Percentiles rank a stretch among this genome's conserved stretches.
Conservation (phyloP, 2,888 invertebrate species). For the Diogma glabrata region DNA sequence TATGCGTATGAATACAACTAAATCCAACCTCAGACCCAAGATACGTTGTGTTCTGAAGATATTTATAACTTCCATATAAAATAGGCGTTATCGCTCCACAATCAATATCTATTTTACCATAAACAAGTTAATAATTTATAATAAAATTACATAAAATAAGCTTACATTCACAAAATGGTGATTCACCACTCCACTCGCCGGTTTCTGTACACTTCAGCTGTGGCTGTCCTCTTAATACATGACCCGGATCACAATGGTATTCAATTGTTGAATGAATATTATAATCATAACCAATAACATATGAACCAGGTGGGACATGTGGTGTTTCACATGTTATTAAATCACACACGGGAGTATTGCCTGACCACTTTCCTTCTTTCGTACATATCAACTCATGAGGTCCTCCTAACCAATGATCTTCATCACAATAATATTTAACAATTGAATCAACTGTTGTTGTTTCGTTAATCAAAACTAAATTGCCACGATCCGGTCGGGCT, state of each 20-base stretch:
- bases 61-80: slow-evolving; percentile 63
- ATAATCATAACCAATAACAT: slow-evolving; percentile 80
- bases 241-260: slow-evolving; percentile 79
- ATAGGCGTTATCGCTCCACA: slow-evolving; percentile 75
- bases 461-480: slow-evolving; percentile 57
- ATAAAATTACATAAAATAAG: slow-evolving; percentile 13
- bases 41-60: slow-evolving; percentile 67
- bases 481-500: slow-evolving; percentile 65
- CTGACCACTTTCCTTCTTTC: slow-evolving; percentile 77
- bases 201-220: slow-evolving; percentile 58
- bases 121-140: slow-evolving; percentile 9
- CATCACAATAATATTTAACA: slow-evolving; percentile 67
- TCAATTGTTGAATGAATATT: slow-evolving; percentile 79
- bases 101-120: slow-evolving; percentile 55
- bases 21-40: slow-evolving; percentile 70
- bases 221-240: slow-evolving; percentile 61
- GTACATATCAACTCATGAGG: slow-evolving; percentile 59
- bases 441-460: slow-evolving; percentile 72
- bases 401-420: slow-evolving; percentile 73
- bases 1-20: slow-evolving; percentile 67
- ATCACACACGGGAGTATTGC: slow-evolving; percentile 76
- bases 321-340: slow-evolving; percentile 79
- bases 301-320: slow-evolving; percentile 72
- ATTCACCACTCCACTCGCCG: slow-evolving; percentile 74
- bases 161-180: slow-evolving; percentile 77